Evolutionary conservation across 2,113 vertebrate genomes (phyloP), one percentile per base, ranked within the genome.

Genomic region (Hoplias malabaricus): DNA sequence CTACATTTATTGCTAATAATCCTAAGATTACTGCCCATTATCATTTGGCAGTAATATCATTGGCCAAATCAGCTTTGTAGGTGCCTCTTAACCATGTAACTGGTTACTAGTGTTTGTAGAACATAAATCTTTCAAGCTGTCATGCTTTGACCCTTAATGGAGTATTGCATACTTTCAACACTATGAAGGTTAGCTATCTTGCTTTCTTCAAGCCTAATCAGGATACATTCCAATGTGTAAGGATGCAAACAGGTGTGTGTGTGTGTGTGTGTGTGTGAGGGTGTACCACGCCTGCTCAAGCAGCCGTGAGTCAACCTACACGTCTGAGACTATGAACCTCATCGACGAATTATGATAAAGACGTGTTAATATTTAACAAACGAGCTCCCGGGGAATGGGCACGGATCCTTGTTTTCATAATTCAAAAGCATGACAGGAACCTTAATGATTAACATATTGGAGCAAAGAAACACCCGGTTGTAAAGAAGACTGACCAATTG

Each of bases 311-410:
- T 83, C 79, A 82, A 66, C 4, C 25, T 53, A 8, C 38, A 31
- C 50, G 57, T 57, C 66, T 63, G 53, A 80, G 33, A 67, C 61
- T 23, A 34, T 36, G 33, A 50, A 54, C 11, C 27, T 57, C 50
- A 54, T 34, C 73, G 77, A 81, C 77, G 6, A 82, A 46, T 53
- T 46, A 73, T 82, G 80, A 50, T 75, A 65, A 69, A 77, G 43
- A 72, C 31, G 36, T 53, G 86, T 92, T 90, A 92, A 92, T 92
- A 14, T 87, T 91, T 92, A 91, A 92, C 86, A 21, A 66, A 53
- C 12, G 31, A 61, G 23, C 38, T 54, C 43, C 21, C 34, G n/a
- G 21, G 14, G 62, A 53, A 68, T 54, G 36, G 78, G 29, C 62
- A 38, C 81, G 70, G 88, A 50, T 88, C 84, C 81, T 73, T 81